Evolutionary conservation across 2,797 vertebrate species (phyloP).

Genomic region (Agapornis canus): DNA sequence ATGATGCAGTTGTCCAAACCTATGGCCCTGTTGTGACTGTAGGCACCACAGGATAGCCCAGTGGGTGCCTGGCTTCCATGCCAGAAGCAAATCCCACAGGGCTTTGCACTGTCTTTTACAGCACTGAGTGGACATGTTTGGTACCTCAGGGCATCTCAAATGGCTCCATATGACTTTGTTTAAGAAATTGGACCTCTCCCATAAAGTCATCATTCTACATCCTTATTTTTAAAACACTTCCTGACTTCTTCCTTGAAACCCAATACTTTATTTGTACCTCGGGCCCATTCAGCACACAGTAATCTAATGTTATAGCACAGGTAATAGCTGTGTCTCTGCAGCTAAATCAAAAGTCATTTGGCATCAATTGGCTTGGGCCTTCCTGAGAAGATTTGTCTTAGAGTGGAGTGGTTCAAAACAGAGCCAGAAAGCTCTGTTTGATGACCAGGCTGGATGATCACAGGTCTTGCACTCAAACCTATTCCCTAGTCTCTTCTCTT

Average conservation of each 20-base stretch:
- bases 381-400: not conserved
- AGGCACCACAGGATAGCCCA: not conserved
- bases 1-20: not conserved
- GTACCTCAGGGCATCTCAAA: not conserved
- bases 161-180: not conserved
- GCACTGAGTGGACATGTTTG: not conserved
- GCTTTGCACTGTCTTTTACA: not conserved
- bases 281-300: not conserved
- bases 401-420: not conserved
- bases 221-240: not conserved
- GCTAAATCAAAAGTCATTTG: not conserved
- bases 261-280: not conserved
- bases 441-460: not conserved
- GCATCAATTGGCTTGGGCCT: not conserved
- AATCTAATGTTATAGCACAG: not conserved
- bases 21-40: not conserved
- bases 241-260: not conserved
- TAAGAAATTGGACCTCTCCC: not conserved
- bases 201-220: not conserved
- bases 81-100: not conserved
- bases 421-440: fast-evolving
- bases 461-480: not conserved
- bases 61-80: not conserved
- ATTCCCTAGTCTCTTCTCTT: not conserved
- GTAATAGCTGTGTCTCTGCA: not conserved